Base-by-base conservation (phyloP, 1,140 invertebrate genomes). In the Mya arenaria region DNA sequence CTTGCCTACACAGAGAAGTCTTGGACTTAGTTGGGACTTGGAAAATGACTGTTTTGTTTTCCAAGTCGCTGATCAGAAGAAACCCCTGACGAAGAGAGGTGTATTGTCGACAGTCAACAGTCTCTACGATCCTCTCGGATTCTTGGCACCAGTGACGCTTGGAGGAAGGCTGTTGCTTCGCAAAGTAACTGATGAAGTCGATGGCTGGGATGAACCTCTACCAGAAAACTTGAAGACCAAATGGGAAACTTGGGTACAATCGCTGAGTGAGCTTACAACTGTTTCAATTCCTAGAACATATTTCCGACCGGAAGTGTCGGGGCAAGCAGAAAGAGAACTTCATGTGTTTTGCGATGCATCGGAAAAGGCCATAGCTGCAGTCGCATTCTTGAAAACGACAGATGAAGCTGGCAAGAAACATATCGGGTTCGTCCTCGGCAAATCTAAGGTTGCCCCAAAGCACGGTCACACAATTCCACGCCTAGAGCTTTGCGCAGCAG, bases 391-490 rank as follows among this genome's bases (percentile, higher is more conserved):
- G n/a, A 55, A 55, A 34, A 72, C 3, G 8, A n/a, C n/a, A n/a
- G 30, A 25, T 55, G 48, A 10, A 30, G 23, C 28, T 72, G 44
- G 34, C 10, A 3, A 32, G 13, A 73, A 6, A 25, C 30, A 82
- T n/a, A 17, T 28, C 36, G 32, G 28, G 1, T 79, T 69, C 44
- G 55, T 86, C 6, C 34, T 82, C 1, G 81, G 80, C 15, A 89
- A 86, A 55, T 68, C 85, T 2, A 69, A 84, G n/a, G 52, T 87
- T 28, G 72, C 87, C 8, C 86, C 86, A 0, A 48, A 65, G 15
- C 41, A 74, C 8, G 68, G 48, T 30, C 41, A 86, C 19, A 79
- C 69, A 8, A 82, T 87, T n/a, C 87, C 82, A 15, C 25, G 65
- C 8, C 30, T 84, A 30, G 83, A 85, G 52, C 62, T 85, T 0